A percentile compares a stretch with the other conserved stretches of the same genome.
phyloP scores from a whole-genome alignment of 2,113 vertebrate species.

The Mustela lutreola region DNA sequence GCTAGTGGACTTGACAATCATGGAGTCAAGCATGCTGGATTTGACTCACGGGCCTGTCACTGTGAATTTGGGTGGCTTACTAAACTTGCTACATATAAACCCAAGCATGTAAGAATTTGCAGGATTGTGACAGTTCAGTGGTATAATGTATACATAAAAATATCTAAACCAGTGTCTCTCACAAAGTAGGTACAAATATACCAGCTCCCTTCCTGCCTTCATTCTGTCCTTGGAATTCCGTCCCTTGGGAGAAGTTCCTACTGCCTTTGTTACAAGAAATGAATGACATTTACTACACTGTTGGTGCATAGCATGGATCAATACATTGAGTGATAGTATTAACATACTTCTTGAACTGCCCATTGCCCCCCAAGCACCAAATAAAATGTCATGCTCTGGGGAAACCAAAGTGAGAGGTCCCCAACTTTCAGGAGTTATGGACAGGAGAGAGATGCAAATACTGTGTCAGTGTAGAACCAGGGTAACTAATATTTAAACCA shows the following conservation, averaged over 20 bases:
- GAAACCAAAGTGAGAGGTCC: slow-evolving; percentile 4
- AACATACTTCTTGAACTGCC: not conserved
- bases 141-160: not conserved
- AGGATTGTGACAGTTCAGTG: not conserved
- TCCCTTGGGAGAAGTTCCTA: not conserved
- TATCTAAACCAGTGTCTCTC: not conserved
- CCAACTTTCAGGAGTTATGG: not conserved
- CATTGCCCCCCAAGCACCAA: not conserved
- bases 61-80: not conserved
- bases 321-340: not conserved
- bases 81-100: not conserved
- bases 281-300: not conserved
- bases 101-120: not conserved
- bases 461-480: not conserved
- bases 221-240: not conserved
- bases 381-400: not conserved
- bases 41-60: not conserved
- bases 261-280: slow-evolving; percentile 1
- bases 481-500: not conserved
- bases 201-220: not conserved
- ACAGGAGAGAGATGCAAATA: slow-evolving; percentile 17
- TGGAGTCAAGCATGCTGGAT: not conserved
- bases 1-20: not conserved
- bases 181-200: not conserved
- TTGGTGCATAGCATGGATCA: not conserved